phyloP scores from a whole-genome alignment of 1,140 invertebrate genomes.

The Scylla paramamosain region DNA sequence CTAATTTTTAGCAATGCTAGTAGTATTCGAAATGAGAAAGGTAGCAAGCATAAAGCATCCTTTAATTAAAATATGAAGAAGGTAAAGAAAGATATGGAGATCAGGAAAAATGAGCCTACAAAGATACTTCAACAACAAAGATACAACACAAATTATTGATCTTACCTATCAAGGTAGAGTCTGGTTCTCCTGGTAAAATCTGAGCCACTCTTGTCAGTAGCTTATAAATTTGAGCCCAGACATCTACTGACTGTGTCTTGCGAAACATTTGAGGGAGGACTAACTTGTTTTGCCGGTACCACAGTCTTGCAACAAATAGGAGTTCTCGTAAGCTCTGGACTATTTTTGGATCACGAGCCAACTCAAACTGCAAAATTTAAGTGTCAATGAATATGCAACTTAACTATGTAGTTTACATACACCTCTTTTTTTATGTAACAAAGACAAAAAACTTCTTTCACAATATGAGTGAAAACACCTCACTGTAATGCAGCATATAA shows the following conservation, averaged over 20 bases:
- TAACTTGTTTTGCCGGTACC: conserved; percentile 75
- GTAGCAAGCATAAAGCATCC: too few relatives aligned
- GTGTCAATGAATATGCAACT: neutral
- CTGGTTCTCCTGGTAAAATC: conserved; percentile 75
- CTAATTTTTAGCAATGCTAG: too few relatives aligned
- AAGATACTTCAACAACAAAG: too few relatives aligned
- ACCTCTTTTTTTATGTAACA: neutral
- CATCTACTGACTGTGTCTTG: conserved; percentile 76
- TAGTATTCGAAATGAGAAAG: too few relatives aligned
- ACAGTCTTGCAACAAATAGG: conserved; percentile 72
- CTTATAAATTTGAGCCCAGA: conserved; percentile 76
- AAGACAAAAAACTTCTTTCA: neutral
- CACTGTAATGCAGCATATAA: neutral
- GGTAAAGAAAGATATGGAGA: too few relatives aligned
- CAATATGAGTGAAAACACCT: neutral
- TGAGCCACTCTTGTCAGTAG: conserved; percentile 73
- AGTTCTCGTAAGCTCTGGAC: conserved; percentile 75
- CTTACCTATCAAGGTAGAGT: conserved; percentile 76
- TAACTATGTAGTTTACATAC: neutral
- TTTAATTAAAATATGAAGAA: too few relatives aligned
- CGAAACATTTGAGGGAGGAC: conserved; percentile 75
- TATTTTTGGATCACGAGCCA: conserved; percentile 73
- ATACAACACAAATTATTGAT: too few relatives aligned
- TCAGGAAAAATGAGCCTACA: too few relatives aligned
- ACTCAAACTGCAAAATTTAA: conserved; percentile 65